These are phyloP conservation scores for Mus caroli DNA, from an alignment of 2,797 vertebrate genomes.

Conservation along the genomic window DNA sequence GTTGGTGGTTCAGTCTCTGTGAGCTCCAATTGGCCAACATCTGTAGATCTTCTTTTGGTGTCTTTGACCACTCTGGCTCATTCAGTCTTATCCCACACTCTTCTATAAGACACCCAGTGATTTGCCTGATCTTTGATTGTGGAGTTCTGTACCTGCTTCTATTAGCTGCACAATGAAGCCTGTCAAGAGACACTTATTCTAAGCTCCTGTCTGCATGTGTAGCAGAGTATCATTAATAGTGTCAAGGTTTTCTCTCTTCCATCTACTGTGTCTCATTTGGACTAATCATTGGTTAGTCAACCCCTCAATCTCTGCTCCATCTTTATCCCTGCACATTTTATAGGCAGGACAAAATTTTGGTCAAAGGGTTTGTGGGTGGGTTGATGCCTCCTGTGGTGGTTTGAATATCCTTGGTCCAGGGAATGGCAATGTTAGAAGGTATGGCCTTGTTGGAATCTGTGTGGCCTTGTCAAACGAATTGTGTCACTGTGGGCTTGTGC, in stretches of 20 bases:
- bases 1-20: background rate
- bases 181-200: background rate
- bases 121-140: background rate
- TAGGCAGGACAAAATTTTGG: background rate
- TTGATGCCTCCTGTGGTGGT: background rate
- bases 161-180: background rate
- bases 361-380: background rate
- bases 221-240: background rate
- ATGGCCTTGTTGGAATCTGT: background rate
- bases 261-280: background rate
- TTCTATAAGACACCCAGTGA: background rate
- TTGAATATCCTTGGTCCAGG: background rate
- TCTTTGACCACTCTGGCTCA: background rate
- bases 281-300: background rate
- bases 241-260: background rate
- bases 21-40: background rate
- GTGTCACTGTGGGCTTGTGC: background rate
- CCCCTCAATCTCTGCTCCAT: background rate
- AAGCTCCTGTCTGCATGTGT: background rate
- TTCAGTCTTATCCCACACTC: background rate
- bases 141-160: background rate
- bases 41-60: background rate
- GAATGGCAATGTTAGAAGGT: background rate
- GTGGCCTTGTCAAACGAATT: background rate
- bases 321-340: background rate